These are phyloP conservation scores for Polydrusus pterygomalis DNA, from an alignment of 2,888 invertebrate genomes.

Conservation along the genomic window DNA sequence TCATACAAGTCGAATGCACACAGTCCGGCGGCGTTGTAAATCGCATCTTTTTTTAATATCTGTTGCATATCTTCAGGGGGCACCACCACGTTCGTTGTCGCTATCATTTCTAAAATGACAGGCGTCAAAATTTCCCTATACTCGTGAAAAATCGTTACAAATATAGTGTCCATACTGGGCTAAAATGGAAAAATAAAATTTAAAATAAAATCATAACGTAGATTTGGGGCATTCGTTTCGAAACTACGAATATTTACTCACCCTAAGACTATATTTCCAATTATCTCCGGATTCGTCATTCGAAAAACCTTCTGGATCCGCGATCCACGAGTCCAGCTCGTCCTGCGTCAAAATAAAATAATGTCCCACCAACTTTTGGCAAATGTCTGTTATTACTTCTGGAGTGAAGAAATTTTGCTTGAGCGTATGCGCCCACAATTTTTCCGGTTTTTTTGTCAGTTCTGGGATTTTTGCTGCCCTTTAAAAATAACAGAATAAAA, in stretches of 20 bases:
- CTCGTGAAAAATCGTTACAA: slow-evolving; percentile 88
- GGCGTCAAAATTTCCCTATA: slow-evolving; percentile 83
- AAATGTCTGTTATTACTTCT: slow-evolving; percentile 86
- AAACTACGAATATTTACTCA: slow-evolving; percentile 70
- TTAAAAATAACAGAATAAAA: no score
- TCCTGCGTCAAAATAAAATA: slow-evolving; percentile 90
- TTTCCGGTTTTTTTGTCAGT: slow-evolving; percentile 74
- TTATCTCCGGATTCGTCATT: slow-evolving; percentile 92
- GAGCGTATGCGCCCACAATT: slow-evolving; percentile 80
- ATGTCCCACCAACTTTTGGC: slow-evolving; percentile 87
- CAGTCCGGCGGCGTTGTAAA: slow-evolving; percentile 93
- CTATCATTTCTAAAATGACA: slow-evolving; percentile 82
- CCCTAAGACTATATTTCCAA: slow-evolving; percentile 94
- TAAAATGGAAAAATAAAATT: slow-evolving; percentile 68
- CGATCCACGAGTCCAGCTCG: slow-evolving; percentile 91
- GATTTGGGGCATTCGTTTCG: no score
- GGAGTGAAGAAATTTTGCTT: slow-evolving; percentile 86
- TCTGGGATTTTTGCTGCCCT: slow-evolving; percentile 77
- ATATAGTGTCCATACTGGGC: slow-evolving; percentile 92
- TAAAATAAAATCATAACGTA: no score
- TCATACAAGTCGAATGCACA: slow-evolving; percentile 93
- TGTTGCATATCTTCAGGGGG: slow-evolving; percentile 83
- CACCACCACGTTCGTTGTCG: slow-evolving; percentile 79
- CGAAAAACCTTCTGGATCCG: slow-evolving; percentile 93
- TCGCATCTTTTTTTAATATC: slow-evolving; percentile 92